Evolutionary conservation across 2,888 invertebrate genomes (phyloP).

Genomic region (Craniophora ligustri): DNA sequence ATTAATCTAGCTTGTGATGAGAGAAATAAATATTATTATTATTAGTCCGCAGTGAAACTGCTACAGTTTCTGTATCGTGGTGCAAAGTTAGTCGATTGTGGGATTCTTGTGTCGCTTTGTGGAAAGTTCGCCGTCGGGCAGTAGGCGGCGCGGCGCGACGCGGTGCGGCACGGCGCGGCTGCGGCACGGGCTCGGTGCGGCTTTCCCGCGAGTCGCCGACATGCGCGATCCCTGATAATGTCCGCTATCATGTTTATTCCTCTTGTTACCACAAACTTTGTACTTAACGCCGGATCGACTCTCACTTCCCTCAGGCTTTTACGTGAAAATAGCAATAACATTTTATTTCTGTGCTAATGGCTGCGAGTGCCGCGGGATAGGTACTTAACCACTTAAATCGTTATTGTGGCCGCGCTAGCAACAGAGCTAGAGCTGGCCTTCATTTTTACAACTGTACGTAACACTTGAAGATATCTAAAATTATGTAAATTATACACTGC

Average conservation of each 20-base stretch:
- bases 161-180: neutral
- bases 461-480: too few relatives aligned
- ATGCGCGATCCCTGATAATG: neutral
- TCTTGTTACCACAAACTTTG: neutral
- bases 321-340: neutral
- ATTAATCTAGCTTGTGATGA: too few relatives aligned
- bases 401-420: too few relatives aligned
- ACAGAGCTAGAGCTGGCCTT: too few relatives aligned
- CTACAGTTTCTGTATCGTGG: conserved; percentile 2
- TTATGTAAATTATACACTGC: too few relatives aligned
- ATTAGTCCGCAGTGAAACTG: too few relatives aligned
- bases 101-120: conserved; percentile 30
- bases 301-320: neutral
- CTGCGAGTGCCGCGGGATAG: too few relatives aligned
- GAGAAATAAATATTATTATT: too few relatives aligned
- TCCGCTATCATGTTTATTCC: neutral
- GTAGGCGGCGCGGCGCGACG: neutral
- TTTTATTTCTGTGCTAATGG: neutral
- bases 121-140: conserved; percentile 23
- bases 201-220: neutral
- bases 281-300: neutral
- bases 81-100: conserved; percentile 12
- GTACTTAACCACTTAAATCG: too few relatives aligned
- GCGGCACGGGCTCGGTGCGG: neutral
- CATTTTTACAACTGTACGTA: too few relatives aligned